Percentiles rank a stretch among this genome's conserved stretches.
These are phyloP conservation scores for Piaya cayana DNA, from an alignment of 2,113 vertebrate species.

Conservation along the genomic window DNA sequence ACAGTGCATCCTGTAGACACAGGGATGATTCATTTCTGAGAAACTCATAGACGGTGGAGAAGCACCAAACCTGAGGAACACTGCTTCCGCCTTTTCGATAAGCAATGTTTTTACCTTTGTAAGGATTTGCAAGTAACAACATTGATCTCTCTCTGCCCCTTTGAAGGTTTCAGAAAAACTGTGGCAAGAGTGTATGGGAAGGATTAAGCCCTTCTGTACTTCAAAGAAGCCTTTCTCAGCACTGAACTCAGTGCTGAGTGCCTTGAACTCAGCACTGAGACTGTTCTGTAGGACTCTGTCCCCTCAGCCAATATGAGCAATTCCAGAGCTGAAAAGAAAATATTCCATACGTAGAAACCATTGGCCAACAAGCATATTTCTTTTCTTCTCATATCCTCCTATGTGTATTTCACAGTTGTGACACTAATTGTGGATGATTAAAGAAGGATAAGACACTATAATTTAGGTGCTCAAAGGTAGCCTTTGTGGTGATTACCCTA, in stretches of 20 bases:
- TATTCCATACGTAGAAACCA: background rate
- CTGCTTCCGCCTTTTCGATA: background rate
- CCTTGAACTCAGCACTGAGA: background rate
- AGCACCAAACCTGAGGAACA: background rate
- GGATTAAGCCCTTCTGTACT: background rate
- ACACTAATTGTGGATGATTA: background rate
- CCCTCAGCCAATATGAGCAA: background rate
- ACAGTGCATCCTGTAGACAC: background rate
- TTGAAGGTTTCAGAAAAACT: background rate
- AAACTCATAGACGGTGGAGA: background rate
- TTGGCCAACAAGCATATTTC: background rate
- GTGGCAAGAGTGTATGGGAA: background rate
- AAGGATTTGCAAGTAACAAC: background rate
- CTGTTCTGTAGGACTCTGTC: background rate
- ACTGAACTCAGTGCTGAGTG: too few relatives aligned
- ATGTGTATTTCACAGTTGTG: background rate
- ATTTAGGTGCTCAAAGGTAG: background rate
- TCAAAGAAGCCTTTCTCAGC: background rate
- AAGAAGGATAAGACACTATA: background rate
- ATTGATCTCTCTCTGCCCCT: background rate
- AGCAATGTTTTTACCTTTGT: background rate
- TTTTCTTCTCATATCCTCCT: background rate
- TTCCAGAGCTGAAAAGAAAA: background rate
- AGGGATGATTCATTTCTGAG: background rate
- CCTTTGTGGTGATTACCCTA: background rate